A percentile compares a stretch with the other conserved stretches of the same genome.
These are phyloP conservation scores for Prionace glauca DNA, from an alignment of 2,797 vertebrate genomes.

Conservation along the genomic window DNA sequence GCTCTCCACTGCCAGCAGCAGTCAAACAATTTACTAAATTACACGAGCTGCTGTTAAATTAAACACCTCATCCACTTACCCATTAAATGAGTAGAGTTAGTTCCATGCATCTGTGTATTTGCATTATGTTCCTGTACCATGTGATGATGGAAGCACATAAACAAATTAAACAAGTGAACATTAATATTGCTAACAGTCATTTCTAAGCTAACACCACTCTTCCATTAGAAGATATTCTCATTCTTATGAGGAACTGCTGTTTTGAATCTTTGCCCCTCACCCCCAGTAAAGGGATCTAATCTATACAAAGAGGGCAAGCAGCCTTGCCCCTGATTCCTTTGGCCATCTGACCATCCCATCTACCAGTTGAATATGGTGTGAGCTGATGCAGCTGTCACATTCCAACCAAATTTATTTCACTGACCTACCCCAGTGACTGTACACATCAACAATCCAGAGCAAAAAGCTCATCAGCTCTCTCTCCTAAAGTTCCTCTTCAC, in stretches of 20 bases:
- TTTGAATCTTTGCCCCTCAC: neutral
- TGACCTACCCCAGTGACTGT: neutral
- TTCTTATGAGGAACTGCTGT: neutral
- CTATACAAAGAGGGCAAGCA: neutral
- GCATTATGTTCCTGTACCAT: neutral
- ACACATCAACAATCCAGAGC: neutral
- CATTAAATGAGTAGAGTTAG: neutral
- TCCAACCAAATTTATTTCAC: neutral
- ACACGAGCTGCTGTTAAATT: neutral
- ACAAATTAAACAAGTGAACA: neutral
- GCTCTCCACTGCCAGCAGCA: neutral
- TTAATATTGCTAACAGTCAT: neutral
- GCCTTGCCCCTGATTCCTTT: neutral
- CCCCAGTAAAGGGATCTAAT: neutral
- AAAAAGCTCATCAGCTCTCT: neutral
- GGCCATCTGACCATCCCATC: neutral
- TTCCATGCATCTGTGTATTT: constrained; percentile 2
- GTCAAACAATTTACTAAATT: neutral
- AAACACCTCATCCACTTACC: neutral
- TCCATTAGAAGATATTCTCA: neutral
- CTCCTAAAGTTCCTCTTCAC: neutral
- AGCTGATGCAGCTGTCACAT: neutral
- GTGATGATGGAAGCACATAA: neutral
- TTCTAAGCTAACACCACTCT: neutral
- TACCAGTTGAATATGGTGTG: neutral